These are phyloP conservation scores for Lampris incognitus DNA, from an alignment of 2,113 vertebrate species.

Conservation along the genomic window DNA sequence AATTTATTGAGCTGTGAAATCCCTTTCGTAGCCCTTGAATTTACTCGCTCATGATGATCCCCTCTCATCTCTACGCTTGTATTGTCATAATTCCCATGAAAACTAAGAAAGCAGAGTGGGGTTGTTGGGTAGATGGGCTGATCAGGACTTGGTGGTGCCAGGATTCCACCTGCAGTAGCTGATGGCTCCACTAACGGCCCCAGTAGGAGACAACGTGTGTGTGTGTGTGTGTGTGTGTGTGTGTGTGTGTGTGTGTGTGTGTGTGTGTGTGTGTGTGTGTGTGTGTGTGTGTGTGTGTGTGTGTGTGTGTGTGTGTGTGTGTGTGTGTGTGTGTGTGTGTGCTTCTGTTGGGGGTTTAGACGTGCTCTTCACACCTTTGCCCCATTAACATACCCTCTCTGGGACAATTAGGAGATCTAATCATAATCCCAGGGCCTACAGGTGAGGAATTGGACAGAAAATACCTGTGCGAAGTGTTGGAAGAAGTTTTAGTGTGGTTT, in stretches of 20 bases:
- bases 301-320: no score
- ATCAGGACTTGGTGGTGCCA: conserved; percentile 31
- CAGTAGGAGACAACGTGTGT: conserved; percentile 20
- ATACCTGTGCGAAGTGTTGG: background rate
- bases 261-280: background rate
- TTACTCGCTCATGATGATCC: conserved; percentile 63
- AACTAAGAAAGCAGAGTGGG: conserved; percentile 3
- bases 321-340: no score
- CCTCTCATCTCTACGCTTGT: conserved; percentile 52
- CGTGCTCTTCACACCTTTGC: conserved; percentile 50
- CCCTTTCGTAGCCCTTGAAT: conserved; percentile 52
- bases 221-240: no score
- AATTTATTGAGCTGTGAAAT: conserved; percentile 78
- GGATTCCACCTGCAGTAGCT: conserved; percentile 60
- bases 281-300: background rate
- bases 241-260: background rate
- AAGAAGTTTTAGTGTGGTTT: background rate
- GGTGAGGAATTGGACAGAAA: conserved; percentile 10
- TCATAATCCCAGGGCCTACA: background rate
- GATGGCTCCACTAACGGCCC: conserved; percentile 36
- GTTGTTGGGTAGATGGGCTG: conserved; percentile 9
- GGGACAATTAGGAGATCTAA: conserved; percentile 40
- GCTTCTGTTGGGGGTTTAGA: background rate
- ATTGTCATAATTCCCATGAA: conserved; percentile 54
- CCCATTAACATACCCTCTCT: background rate